Base-by-base conservation (phyloP, 2,113 vertebrate species). In the Hoplias malabaricus region DNA sequence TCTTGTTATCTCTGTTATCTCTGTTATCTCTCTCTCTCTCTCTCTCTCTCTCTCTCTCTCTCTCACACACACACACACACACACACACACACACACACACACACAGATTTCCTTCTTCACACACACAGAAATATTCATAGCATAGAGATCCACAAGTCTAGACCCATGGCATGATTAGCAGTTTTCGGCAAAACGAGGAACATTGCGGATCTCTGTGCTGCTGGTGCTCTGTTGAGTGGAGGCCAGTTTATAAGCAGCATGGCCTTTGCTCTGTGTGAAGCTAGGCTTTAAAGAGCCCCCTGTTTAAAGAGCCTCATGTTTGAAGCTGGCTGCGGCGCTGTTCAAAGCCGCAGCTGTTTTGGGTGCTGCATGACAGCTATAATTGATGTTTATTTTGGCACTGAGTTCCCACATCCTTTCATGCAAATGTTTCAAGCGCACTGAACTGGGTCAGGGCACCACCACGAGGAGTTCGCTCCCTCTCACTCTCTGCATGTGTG, bases 311-410 rank as follows among this genome's bases (percentile, higher is more conserved):
- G 88, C 87, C 84, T 86, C 78, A 84, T 84, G 82, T 93, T 93
- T 93, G 92, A 93, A 93, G 92, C 91, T 87, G 87, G 86, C 90
- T 92, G 89, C 85, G 91, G 82, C 84, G 88, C 88, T 87, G 89
- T 93, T 92, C 92, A 93, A 93, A 93, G 92, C 92, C 88, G 90
- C 91, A 93, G 91, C 92, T 93, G 92, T 92, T 92, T 92, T 91
- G 87, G 88, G 86, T 91, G 90, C 81, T 89, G 89, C 91, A 92
- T 92, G 92, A 92, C 91, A 92, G 92, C 91, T 90, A 90, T 92
- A 93, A 93, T 93, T 93, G 92, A 93, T 93, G 92, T 92, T 93
- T 92, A 90, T 92, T 92, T 91, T 93, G 92, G 91, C 90, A 90
- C 90, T 25, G 77, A 87, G 88, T 92, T 91, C 89, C 86, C 70